Base-by-base conservation (phyloP, 1,140 invertebrate genomes). In the Magallana angulata region DNA sequence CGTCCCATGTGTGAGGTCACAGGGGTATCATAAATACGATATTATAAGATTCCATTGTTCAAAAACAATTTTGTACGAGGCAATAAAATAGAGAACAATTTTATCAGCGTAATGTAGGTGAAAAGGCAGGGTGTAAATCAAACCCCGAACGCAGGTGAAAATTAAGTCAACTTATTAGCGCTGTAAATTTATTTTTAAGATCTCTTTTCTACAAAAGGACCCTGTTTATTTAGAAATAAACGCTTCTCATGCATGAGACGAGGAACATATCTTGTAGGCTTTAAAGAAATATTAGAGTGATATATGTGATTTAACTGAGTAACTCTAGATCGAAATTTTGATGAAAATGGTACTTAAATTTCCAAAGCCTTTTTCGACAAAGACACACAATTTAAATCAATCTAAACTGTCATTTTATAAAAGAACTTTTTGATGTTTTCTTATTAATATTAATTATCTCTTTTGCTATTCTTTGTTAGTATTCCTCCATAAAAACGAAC, bases 81-180 rank as follows among this genome's bases (percentile, higher is more conserved):
- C 14, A 16, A 82, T 82, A 82, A 82, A 82, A 82, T 57, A 82
- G 14, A n/a, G 18, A 58, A 82, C 81, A 82, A 82, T 82, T 57
- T 58, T 82, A 57, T 82, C 81, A 57, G 81, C 81, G 81, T 82
- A 57, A 82, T 82, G 57, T 58, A 82, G 81, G 81, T 82, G 48
- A 58, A 57, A 82, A 82, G 57, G 81, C 57, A 57, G 48, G 16
- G 81, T 16, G 56, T 82, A 82, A 82, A 82, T 82, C 81, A 82
- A 6, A 30, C 14, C 48, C 2, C 48, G 48, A 82, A 82, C 57
- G 57, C 48, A 82, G 81, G 81, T 82, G 81, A 82, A 82, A 82
- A 82, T 82, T 82, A 82, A 57, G 81, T 82, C 81, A 82, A 82
- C 81, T 82, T 82, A 82, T 82, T 82, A 82, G 81, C 81, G 36